phyloP scores from a whole-genome alignment of 2,113 vertebrate genomes.

The Axis porcinus region DNA sequence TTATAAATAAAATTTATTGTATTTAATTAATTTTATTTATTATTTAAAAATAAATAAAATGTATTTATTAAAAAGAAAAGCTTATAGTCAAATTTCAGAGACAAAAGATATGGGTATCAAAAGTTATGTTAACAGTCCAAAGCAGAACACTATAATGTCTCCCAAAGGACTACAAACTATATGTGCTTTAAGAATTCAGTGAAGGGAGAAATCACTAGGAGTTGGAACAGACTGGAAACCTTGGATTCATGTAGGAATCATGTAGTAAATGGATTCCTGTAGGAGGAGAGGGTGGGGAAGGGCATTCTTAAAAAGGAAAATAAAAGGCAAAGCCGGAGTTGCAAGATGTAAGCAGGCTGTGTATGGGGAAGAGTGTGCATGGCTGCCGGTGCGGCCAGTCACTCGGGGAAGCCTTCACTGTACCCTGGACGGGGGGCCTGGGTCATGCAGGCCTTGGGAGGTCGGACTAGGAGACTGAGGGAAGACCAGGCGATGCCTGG shows the following conservation, averaged over 20 bases:
- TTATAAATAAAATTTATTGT: no score
- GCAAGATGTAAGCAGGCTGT: not conserved
- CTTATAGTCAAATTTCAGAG: not conserved
- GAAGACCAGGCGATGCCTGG: not conserved
- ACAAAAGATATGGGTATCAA: not conserved
- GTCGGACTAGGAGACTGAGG: not conserved
- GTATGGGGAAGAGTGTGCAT: accelerated
- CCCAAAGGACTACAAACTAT: not conserved
- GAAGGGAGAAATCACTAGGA: not conserved
- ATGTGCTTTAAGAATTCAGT: not conserved
- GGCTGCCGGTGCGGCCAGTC: no score
- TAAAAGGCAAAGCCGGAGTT: not conserved
- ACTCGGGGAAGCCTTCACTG: not conserved
- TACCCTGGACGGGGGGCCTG: not conserved
- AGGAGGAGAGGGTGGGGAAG: not conserved
- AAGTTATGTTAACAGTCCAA: not conserved
- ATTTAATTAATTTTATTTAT: not conserved
- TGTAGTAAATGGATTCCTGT: not conserved
- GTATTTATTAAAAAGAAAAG: not conserved
- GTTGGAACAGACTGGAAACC: not conserved
- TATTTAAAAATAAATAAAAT: not conserved
- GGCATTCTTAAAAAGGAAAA: not conserved
- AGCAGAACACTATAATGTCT: not conserved
- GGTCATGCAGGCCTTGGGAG: not conserved
- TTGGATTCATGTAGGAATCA: not conserved